Base-by-base conservation (phyloP, 2,888 invertebrate species). In the Caenorhabditis angaria region DNA sequence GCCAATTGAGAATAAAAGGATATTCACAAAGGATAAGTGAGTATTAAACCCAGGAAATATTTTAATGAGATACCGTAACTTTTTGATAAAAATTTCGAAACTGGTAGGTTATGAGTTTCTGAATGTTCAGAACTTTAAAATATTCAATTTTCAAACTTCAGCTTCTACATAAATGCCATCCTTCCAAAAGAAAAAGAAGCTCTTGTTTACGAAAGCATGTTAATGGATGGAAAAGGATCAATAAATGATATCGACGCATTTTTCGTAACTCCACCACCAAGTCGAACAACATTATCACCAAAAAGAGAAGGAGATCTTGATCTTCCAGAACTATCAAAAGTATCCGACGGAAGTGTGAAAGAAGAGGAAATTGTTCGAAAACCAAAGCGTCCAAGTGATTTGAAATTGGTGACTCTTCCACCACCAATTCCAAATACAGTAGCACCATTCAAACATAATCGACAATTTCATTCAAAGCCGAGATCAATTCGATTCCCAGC, bases 401-500 rank as follows among this genome's bases (percentile, higher is more conserved):
- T 78, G 62, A 68, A 63, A 57, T 57, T 80, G 35, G 76, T 80
- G 12, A 78, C 68, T 12, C 59, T 80, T 20, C 71, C 77, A 25
- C 76, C 78, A 20, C 55, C 56, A 20, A 53, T 58, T 10, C 48
- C 61, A 1, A 72, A 67, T 18, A 66, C 74, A 10, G 65, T 74
- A 1, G 72, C 76, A 20, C 79, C 79, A 1, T 79, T 75, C 47
- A 76, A 77, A 60, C 70, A 72, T 48, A 71, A 71, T 20, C 50
- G 77, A 62, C 25, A 27, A 24, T 22, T 27, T 54, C 18, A 22
- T 25, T 5, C 18, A 18, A 24, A 24, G 1, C n/a, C 10, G 20
- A 20, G 14, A 50, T 25, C 35, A 35, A 25, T 80, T 32, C 78
- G 83, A 25, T 84, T 82, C 64, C 84, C 84, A 12, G 83, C 83